Base-by-base conservation (phyloP, 2,888 invertebrate genomes). In the Trisateles emortualis region DNA sequence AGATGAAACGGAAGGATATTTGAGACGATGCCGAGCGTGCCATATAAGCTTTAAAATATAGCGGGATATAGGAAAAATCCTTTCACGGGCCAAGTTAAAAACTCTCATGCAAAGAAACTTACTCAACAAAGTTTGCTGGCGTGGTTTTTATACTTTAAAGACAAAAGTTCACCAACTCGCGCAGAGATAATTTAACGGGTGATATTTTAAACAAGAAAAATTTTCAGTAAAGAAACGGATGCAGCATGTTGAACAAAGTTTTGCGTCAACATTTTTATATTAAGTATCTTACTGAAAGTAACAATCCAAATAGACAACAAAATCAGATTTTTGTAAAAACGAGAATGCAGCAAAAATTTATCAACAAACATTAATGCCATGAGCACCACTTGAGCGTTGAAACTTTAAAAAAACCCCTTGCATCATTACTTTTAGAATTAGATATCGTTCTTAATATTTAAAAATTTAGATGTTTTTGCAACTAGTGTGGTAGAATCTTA, bases 1-100 rank as follows among this genome's bases (percentile, higher is more conserved):
- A 87, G 84, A 87, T 85, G 81, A 83, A 88, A 84, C 81, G 83
- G 68, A 84, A 80, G 83, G 86, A 87, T 85, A 83, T 79, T 72
- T 70, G 72, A 81, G 81, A 83, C 80, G 78, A 75, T 80, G 68
- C 78, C 73, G 60, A 68, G 70, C 64, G 74, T 65, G 74, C 75
- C 72, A 69, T 76, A 79, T 82, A 82, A 83, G 80, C 80, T 82
- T 81, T 83, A 82, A 86, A 86, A 86, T 86, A 87, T 86, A 79
- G 79, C 76, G 68, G 77, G 78, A 75, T 77, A 68, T 52, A 49
- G 56, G 62, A 52, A 68, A 69, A 79, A 79, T 74, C 76, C 78
- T 77, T 77, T 73, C 46, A 29, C 65, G 58, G 51, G 52, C 49
- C 52, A 73, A 76, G 72, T 67, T 72, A 50, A 54, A 45, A 47